Evolutionary conservation across 2,888 invertebrate species (phyloP).

Genomic region (Carcina quercana): DNA sequence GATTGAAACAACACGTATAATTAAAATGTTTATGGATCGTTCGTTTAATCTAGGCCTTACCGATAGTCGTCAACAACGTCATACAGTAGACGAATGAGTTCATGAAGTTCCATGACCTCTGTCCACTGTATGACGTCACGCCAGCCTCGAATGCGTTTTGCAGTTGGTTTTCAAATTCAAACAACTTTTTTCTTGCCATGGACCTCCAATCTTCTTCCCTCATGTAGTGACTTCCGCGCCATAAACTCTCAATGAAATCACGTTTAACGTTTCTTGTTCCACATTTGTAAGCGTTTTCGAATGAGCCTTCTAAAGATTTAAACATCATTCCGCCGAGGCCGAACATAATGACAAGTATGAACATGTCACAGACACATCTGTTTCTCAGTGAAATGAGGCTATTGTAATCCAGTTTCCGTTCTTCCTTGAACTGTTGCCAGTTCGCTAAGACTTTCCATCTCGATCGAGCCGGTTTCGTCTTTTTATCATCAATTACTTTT

Average conservation of each 20-base stretch:
- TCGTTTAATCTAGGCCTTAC: too few species aligned
- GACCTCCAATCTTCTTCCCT: conserved; percentile 94
- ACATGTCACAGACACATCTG: conserved; percentile 78
- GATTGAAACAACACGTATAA: too few species aligned
- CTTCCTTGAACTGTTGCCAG: conserved; percentile 75
- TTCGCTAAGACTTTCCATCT: conserved; percentile 57
- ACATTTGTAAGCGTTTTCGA: conserved; percentile 91
- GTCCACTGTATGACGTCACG: conserved; percentile 87
- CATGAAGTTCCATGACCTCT: conserved; percentile 90
- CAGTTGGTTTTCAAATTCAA: conserved; percentile 90
- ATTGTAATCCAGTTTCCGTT: conserved; percentile 71
- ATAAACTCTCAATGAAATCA: conserved; percentile 88
- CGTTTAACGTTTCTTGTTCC: conserved; percentile 90
- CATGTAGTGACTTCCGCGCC: conserved; percentile 87
- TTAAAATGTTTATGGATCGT: too few species aligned
- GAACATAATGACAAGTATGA: conserved; percentile 82
- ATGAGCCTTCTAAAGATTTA: conserved; percentile 87
- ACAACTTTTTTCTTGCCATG: conserved; percentile 84
- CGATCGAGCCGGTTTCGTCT: conserved; percentile 37
- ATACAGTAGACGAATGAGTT: conserved; percentile 91
- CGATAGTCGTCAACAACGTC: conserved; percentile 91
- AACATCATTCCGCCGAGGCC: conserved; percentile 88
- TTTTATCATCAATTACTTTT: conserved; percentile 31
- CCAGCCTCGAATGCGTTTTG: conserved; percentile 90
- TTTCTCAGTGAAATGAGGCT: conserved; percentile 75